These are phyloP conservation scores for Adineta ricciae DNA, from an alignment of 2,888 invertebrate genomes.

Conservation along the genomic window DNA sequence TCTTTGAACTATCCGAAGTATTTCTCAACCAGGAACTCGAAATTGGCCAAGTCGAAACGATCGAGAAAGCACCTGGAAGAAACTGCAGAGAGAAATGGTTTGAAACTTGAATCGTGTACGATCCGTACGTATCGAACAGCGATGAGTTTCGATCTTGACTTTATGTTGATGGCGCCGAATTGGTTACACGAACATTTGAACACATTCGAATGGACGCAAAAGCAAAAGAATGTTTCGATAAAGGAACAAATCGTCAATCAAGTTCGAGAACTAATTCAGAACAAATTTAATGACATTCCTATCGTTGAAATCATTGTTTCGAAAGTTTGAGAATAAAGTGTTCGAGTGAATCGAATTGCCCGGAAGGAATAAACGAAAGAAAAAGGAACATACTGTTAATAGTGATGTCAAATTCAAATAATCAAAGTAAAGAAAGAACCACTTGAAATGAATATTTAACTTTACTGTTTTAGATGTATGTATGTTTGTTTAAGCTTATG, in stretches of 20 bases:
- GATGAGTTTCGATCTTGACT: not conserved
- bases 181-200: not conserved
- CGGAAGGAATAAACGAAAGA: no score
- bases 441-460: no score
- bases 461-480: no score
- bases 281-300: not conserved
- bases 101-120: not conserved
- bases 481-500: no score
- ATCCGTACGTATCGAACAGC: not conserved
- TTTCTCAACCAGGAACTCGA: not conserved
- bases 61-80: not conserved
- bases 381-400: no score
- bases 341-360: no score
- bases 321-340: not conserved
- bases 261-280: not conserved
- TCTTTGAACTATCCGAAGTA: not conserved
- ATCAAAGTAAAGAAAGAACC: no score
- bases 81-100: not conserved
- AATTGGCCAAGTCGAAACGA: not conserved
- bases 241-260: not conserved
- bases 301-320: not conserved
- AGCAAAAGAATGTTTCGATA: not conserved
- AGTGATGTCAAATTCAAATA: no score
- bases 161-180: not conserved
- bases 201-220: not conserved